phyloP scores from a whole-genome alignment of 2,888 invertebrate species.

The Exocentrus adspersus region DNA sequence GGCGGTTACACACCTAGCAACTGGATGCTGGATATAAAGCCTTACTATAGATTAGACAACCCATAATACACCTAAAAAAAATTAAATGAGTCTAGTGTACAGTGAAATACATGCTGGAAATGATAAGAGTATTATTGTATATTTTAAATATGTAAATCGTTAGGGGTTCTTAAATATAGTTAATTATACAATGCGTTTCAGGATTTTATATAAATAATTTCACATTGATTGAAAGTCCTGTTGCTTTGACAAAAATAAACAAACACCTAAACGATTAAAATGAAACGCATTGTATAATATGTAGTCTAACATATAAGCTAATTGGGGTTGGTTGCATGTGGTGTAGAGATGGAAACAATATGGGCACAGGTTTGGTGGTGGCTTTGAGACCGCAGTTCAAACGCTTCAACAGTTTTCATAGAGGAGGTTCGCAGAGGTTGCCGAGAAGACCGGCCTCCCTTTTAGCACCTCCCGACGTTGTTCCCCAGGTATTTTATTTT shows the following conservation, averaged over 20 bases:
- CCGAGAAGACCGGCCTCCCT: slow-evolving; percentile 54
- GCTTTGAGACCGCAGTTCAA: slow-evolving; percentile 61
- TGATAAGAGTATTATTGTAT: too few species aligned
- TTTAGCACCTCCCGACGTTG: slow-evolving; percentile 41
- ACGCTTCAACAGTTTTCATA: slow-evolving; percentile 61
- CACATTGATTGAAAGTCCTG: background rate
- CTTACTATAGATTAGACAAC: too few species aligned
- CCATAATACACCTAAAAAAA: too few species aligned
- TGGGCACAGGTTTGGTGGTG: slow-evolving; percentile 60
- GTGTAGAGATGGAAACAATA: slow-evolving; percentile 60
- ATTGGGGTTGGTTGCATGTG: slow-evolving; percentile 52
- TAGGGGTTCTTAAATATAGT: slow-evolving; percentile 10
- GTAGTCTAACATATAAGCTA: slow-evolving; percentile 16
- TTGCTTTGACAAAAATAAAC: too few species aligned
- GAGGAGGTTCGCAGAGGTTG: slow-evolving; percentile 56
- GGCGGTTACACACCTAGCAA: too few species aligned
- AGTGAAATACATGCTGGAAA: too few species aligned
- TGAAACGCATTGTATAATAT: background rate
- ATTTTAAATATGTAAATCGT: background rate
- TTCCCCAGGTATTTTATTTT: slow-evolving; percentile 54
- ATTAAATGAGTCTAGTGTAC: too few species aligned
- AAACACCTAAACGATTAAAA: too few species aligned
- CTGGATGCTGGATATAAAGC: too few species aligned
- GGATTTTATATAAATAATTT: background rate
- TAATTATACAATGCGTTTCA: slow-evolving; percentile 9